Evolutionary conservation across 2,797 vertebrate genomes (phyloP).

Genomic region (Propithecus deckenii): DNA sequence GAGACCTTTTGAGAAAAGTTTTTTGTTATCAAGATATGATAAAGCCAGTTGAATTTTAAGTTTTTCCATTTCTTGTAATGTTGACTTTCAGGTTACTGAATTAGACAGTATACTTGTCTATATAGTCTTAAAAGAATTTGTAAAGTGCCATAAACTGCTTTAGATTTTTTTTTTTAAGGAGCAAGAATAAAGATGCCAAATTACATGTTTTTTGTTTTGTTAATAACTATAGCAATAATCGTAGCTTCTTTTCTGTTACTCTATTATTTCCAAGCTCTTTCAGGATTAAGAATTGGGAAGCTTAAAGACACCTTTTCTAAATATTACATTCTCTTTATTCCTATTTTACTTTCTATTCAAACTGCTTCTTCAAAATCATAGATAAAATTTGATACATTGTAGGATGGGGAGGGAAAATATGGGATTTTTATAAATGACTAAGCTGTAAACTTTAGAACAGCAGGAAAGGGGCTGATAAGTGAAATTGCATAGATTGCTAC

Average conservation of each 20-base stretch:
- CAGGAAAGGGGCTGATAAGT: not conserved
- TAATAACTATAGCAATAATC: not conserved
- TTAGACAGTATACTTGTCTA: not conserved
- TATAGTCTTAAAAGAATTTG: not conserved
- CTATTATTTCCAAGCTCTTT: not conserved
- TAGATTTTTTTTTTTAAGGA: not conserved
- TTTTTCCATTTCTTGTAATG: conserved; percentile 12
- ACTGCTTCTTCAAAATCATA: not conserved
- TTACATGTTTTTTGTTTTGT: not conserved
- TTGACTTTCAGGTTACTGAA: not conserved
- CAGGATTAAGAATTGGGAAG: not conserved
- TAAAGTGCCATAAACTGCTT: not conserved
- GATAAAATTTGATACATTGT: not conserved
- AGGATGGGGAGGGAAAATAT: not conserved
- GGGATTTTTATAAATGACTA: not conserved
- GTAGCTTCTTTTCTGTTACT: not conserved
- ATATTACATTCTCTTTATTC: not conserved
- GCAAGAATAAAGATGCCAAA: not conserved
- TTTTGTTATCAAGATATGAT: not conserved
- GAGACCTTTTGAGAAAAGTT: not conserved
- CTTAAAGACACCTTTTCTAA: not conserved
- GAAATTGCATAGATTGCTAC: not conserved
- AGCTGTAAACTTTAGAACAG: not conserved
- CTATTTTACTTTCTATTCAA: not conserved
- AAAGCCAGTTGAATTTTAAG: not conserved